Evolutionary conservation across 2,888 invertebrate species (phyloP).

Genomic region (Drymonia ruficornis): DNA sequence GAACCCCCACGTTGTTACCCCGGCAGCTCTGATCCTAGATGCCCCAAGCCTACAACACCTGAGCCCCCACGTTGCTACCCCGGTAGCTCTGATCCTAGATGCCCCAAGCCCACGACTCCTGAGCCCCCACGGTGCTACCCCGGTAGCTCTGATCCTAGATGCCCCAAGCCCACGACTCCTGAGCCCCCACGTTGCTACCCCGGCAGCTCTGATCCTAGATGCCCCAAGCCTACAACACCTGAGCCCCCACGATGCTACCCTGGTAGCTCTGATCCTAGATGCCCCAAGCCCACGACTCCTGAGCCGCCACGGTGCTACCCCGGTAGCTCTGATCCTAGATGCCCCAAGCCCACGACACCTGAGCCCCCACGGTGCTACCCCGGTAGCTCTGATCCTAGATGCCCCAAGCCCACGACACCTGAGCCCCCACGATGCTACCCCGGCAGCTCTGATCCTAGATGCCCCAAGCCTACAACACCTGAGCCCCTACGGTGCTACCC

Average conservation of each 20-base stretch:
- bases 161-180: conserved; percentile 51
- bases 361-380: conserved; percentile 29
- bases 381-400: conserved; percentile 34
- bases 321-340: conserved; percentile 19
- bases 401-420: conserved; percentile 46
- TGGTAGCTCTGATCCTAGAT: conserved; percentile 49
- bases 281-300: conserved; percentile 34
- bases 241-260: conserved; percentile 39
- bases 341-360: conserved; percentile 21
- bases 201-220: conserved; percentile 48
- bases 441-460: conserved; percentile 56
- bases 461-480: conserved; percentile 49
- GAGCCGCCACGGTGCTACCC: conserved; percentile 21
- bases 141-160: conserved; percentile 49
- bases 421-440: conserved; percentile 43
- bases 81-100: conserved; percentile 48
- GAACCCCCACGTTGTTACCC: conserved; percentile 39
- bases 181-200: conserved; percentile 39
- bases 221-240: conserved; percentile 51
- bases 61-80: conserved; percentile 39
- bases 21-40: conserved; percentile 49
- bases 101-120: conserved; percentile 51
- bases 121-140: conserved; percentile 39
- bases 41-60: conserved; percentile 51
- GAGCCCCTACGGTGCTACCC: conserved; percentile 55